Base-by-base conservation (phyloP, 2,113 vertebrate genomes). In the Zeus faber region DNA sequence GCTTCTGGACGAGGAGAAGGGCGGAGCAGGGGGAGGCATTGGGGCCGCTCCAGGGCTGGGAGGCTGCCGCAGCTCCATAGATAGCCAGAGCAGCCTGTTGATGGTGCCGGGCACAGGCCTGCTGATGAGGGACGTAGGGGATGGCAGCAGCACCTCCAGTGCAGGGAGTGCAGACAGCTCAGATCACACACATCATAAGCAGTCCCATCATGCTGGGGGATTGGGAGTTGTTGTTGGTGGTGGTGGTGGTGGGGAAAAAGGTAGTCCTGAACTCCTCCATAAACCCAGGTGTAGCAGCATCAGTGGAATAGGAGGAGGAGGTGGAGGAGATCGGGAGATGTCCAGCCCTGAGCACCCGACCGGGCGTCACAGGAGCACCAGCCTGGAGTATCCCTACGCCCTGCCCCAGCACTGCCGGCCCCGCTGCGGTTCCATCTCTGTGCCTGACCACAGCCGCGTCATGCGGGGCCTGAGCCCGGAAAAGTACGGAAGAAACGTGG, bases 131-230 rank as follows among this genome's bases (percentile, higher is more conserved):
- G 96, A 97, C 2, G 91, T 96, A 0, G 96, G 96, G 0, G 96
- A 98, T 0, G 96, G 96, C 49, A 98, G 95, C 58, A 98, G 96
- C 72, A 97, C 95, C 22, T 98, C 96, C 21, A 98, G 96, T 33
- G 91, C 93, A 0, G 95, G 95, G 13, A 96, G 95, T 54, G 94
- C 92, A 0, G 95, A 97, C 79, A 98, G 96, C 83, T 93, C 96
- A 0, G 96, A 97, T 59, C 94, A 95, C 56, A 74, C 65, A 11
- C 93, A 95, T 47, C 94, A 91, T 74, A 0, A 94, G 91, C 74
- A 93, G 18, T 75, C 93, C 87, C 6, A 92, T 89, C 83, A 94
- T 86, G 72, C 91, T 87, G 3, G 89, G 6, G 80, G 76, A 37
- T 72, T 55, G 72, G 70, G 76, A 22, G 83, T 14, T 9, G 74